Evolutionary conservation across 2,888 invertebrate species (phyloP), one percentile per base, ranked within the genome.

Genomic region (Slavum lentiscoides): DNA sequence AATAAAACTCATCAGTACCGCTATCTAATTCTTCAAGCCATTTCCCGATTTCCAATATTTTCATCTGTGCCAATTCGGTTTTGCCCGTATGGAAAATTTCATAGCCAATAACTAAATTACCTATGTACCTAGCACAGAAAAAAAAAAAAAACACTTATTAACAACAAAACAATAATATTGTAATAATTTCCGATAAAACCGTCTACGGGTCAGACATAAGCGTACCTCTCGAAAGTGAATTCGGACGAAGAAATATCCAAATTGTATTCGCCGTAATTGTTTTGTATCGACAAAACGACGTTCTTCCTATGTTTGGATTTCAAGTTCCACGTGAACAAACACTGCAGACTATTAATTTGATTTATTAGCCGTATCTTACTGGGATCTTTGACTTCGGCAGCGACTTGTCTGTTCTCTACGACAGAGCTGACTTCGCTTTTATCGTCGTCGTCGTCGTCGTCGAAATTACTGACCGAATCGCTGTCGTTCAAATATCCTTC

Each of bases 21-120:
- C 21, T 72, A 80, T 80, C 80, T 43, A 70, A 64, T 39, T 70
- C 64, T 72, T 80, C 80, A 66, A 80, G 69, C 80, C 80, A 80
- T 43, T 72, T 80, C 9, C 70, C 62, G 62, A 80, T 70, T 39
- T 80, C 70, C 19, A 70, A 64, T 55, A 80, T 55, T 72, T 80
- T 80, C 30, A 70, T 64, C 64, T 72, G 62, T 7, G 64, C 80
- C 17, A 43, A 6, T 39, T 80, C 55, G 4, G 19, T 0, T 3
- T 67, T 11, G 8, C 37, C 55, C 0, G 23, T 72, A 70, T 55
- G 70, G 19, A 80, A 72, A 17, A 72, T n/a, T 80, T 80, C 80
- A 80, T 70, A 72, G 13, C 39, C 8, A 70, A 80, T 80, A 58
- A 80, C 64, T 37, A 80, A 39, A 72, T 80, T 80, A 64, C 80